Base-by-base conservation (phyloP, 2,113 vertebrate genomes). In the Stigmatopora nigra region DNA sequence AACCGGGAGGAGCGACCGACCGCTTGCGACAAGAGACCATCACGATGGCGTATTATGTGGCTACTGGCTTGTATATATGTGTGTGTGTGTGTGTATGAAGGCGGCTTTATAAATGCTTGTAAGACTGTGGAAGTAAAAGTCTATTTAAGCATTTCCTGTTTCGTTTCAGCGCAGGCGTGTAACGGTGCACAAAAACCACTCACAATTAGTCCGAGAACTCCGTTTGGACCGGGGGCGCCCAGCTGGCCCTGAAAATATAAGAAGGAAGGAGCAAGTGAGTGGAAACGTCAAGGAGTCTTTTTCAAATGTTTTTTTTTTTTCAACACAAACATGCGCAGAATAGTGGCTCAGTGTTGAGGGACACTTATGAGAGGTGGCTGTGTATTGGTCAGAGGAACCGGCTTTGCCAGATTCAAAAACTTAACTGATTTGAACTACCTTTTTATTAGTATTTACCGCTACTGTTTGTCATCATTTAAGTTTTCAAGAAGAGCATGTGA, bases 181-280 rank as follows among this genome's bases (percentile, higher is more conserved):
- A 46, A 46, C 20, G 47, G 45, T 36, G 8, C 57, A 41, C 58
- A 61, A 3, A 61, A 61, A 15, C 6, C 11, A 44, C 96, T 98
- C 91, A 99, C 97, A 88, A 96, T 91, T 77, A 99, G 93, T 82
- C 97, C 97, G 69, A 77, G 90, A 77, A 99, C 96, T 91, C 97
- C 97, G 67, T 85, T 85, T 88, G 97, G 97, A 82, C 97, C 97
- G n/a, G 91, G 92, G 82, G 93, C 90, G 88, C 96, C 97, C 80
- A 96, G 75, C 63, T 94, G 91, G 82, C 97, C 97, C 97, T 98
- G 61, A 72, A 62, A 10, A 63, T 62, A 84, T 72, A 83, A 31
- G 73, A 72, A 79, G 70, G 73, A 72, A 79, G 70, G 71, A 78
- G 86, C 83, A 68, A 72, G 78, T 69, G 77, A 87, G 91, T 90